These are phyloP conservation scores for Sebastes fasciatus DNA, from an alignment of 2,113 vertebrate species.

Conservation along the genomic window DNA sequence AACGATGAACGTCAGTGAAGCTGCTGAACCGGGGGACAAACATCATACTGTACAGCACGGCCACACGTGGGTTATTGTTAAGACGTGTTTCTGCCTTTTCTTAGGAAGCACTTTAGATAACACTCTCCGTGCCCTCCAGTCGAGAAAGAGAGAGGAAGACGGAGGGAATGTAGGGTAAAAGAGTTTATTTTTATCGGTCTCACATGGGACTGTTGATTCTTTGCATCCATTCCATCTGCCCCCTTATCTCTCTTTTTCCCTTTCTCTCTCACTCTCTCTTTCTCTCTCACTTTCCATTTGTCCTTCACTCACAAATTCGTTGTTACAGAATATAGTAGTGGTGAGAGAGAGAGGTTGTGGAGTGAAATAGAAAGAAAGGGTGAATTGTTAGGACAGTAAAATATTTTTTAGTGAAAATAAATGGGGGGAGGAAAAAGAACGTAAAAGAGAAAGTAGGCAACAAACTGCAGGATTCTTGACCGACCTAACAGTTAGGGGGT, in stretches of 20 bases:
- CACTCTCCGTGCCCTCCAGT: constrained; percentile 63
- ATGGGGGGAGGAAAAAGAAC: not conserved
- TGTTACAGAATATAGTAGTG: constrained; percentile 11
- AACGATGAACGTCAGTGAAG: constrained; percentile 18
- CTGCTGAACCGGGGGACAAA: constrained; percentile 16
- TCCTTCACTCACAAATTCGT: constrained; percentile 28
- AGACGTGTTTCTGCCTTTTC: constrained; percentile 55
- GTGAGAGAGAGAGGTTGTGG: not conserved
- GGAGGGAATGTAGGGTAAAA: constrained; percentile 80
- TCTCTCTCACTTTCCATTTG: constrained; percentile 29
- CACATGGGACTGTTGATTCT: constrained; percentile 82
- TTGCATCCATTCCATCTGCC: constrained; percentile 75
- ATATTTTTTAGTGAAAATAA: not conserved
- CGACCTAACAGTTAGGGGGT: not conserved
- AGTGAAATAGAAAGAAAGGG: not conserved
- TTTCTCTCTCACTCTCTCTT: constrained; percentile 3
- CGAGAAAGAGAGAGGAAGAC: constrained; percentile 55
- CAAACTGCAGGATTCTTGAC: constrained; percentile 11
- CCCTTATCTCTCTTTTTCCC: constrained; percentile 23
- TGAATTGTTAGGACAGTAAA: not conserved
- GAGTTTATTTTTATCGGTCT: constrained; percentile 82
- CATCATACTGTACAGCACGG: constrained; percentile 13
- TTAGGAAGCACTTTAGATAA: constrained; percentile 72
- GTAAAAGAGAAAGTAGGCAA: not conserved
- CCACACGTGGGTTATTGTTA: constrained; percentile 58